Evolutionary conservation across 2,888 invertebrate genomes (phyloP), one percentile per base, ranked within the genome.

Genomic region (Chrysopilus asiliformis): DNA sequence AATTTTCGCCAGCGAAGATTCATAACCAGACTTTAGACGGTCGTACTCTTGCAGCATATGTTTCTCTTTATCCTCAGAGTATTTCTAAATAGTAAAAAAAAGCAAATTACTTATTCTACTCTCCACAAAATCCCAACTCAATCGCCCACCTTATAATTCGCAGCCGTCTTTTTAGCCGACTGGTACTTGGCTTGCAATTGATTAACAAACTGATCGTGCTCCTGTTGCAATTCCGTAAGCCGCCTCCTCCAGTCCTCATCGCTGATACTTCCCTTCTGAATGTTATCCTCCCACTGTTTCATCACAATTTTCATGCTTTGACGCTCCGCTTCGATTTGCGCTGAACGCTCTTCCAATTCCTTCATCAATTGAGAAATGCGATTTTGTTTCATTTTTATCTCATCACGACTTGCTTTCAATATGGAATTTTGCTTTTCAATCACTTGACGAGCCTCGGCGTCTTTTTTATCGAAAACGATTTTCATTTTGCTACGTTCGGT

Each of bases 11-110:
- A 60, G 36, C 3, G 55, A 52, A 8, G 49, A 40, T 25, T 59
- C 54, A 41, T 76, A 77, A 43, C 71, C 73, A 26, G 68, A 65
- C 48, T 76, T 75, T 47, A 77, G 69, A 26, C 77, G 65, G 42
- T 71, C 71, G 52, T 73, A 70, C 54, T 78, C 77, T 39, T 67
- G 68, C 45, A 67, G 65, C 44, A 74, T 68, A 49, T 76, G 75
- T 17, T 70, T 68, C 41, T 77, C 76, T 47, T 74, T 76, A 45
- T 76, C 74, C 18, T 69, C 64, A 13, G 74, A 68, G 46, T 75
- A 74, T 43, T 74, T 70, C 72, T 75, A 49, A 14, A 58, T 19
- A 18, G 13, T 35, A 32, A 15, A 34, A 34, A 38, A 30, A 8
- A 14, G 35, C 20, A 31, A 42, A 36, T 14, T 33, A 42, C 27